Conservation (phyloP, 2,113 vertebrate species). For the Phalacrocorax brasilianus region DNA sequence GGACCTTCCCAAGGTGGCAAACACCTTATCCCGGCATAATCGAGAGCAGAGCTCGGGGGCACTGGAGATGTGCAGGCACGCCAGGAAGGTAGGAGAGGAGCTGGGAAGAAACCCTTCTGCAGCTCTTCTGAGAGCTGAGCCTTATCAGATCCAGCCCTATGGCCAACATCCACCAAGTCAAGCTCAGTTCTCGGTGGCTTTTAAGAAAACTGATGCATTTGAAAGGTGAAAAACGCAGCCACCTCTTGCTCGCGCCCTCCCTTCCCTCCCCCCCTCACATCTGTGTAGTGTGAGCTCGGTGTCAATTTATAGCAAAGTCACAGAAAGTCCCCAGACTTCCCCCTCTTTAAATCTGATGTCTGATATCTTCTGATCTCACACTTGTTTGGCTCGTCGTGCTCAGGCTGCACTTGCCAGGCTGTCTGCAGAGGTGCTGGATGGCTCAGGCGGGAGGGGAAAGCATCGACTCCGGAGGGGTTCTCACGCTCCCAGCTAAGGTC, state of each 20-base stretch:
- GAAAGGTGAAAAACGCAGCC: neutral
- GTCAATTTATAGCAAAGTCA: neutral
- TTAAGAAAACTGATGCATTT: neutral
- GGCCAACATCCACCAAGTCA: neutral
- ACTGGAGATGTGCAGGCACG: neutral
- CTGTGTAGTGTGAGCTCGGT: neutral
- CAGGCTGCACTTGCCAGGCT: neutral
- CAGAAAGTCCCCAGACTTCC: constrained; percentile 38
- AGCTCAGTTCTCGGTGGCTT: neutral
- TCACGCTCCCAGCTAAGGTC: neutral
- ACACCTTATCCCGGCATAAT: fast-evolving
- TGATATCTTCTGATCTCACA: neutral
- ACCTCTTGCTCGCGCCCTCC: neutral
- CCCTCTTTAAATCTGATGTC: neutral
- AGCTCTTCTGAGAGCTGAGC: neutral
- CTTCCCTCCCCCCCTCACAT: neutral
- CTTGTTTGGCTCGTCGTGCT: neutral
- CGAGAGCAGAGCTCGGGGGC: neutral
- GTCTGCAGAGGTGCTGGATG: fast-evolving
- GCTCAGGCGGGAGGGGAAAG: neutral
- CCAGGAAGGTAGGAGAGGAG: neutral
- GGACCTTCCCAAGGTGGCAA: neutral
- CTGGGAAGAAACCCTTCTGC: neutral
- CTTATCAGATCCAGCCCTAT: neutral
- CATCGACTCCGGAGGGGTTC: fast-evolving